Evolutionary conservation across 2,797 vertebrate genomes (phyloP).

Genomic region (Coranthus polyacanthus): DNA sequence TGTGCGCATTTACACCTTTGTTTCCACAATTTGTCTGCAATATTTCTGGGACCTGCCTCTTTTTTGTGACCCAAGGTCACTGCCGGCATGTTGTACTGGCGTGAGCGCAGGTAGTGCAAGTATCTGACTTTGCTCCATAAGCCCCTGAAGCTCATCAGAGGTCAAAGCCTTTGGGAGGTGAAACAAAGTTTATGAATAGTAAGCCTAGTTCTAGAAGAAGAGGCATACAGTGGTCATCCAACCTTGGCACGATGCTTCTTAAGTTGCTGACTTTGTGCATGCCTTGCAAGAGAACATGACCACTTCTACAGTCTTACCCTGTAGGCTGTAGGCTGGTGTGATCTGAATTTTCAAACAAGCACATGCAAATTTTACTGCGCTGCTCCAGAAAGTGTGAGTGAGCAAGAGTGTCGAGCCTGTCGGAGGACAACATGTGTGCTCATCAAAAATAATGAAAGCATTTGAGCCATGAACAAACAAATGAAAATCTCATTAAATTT

Average conservation of each 20-base stretch:
- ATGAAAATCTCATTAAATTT: conserved; percentile 14
- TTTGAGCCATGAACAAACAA: conserved; percentile 21
- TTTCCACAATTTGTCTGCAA: conserved; percentile 28
- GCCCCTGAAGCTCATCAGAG: conserved; percentile 40
- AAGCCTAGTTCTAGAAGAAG: conserved; percentile 37
- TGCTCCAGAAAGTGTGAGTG: neutral
- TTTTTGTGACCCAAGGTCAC: conserved; percentile 20
- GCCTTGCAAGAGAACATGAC: conserved; percentile 22
- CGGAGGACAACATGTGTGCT: conserved; percentile 14
- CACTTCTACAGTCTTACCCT: conserved; percentile 17
- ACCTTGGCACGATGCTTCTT: conserved; percentile 18
- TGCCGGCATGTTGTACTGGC: conserved; percentile 17
- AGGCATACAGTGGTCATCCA: conserved; percentile 12
- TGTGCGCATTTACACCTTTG: conserved; percentile 29
- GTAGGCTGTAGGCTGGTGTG: conserved; percentile 17
- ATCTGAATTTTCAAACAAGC: conserved; percentile 37
- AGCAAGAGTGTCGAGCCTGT: conserved; percentile 12
- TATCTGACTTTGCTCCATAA: conserved; percentile 32
- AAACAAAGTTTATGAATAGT: conserved; percentile 49
- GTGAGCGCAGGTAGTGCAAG: conserved; percentile 1
- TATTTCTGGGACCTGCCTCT: conserved; percentile 34
- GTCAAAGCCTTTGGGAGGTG: conserved; percentile 37
- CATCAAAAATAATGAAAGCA: conserved; percentile 26
- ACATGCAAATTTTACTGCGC: conserved; percentile 29
- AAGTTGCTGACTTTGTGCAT: conserved; percentile 29